These are phyloP conservation scores for Todiramphus saurophagus DNA, from an alignment of 2,113 vertebrate genomes.

Conservation along the genomic window DNA sequence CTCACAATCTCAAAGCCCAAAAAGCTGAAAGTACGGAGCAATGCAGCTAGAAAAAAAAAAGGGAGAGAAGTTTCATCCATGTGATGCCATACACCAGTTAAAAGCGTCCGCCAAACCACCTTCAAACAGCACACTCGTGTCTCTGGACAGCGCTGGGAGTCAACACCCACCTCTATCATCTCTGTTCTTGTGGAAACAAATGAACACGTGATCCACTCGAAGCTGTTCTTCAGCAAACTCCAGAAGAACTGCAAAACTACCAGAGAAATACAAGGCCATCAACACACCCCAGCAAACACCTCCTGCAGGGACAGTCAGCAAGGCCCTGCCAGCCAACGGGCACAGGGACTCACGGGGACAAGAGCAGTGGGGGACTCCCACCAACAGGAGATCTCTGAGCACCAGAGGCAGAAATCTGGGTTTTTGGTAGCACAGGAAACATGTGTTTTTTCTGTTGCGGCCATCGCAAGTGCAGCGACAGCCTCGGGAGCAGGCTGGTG, in stretches of 20 bases:
- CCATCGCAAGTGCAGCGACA: background rate
- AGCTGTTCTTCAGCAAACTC: slow-evolving; percentile 96
- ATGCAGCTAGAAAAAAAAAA: slow-evolving; percentile 73
- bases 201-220: slow-evolving; percentile 88
- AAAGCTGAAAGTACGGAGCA: slow-evolving; percentile 97
- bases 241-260: slow-evolving; percentile 90
- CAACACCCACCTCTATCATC: slow-evolving; percentile 88
- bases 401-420: background rate
- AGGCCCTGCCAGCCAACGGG: background rate
- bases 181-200: slow-evolving; percentile 95
- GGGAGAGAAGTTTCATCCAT: background rate
- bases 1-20: slow-evolving; percentile 99
- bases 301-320: background rate
- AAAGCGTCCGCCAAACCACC: background rate
- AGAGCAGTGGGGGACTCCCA: background rate
- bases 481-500: background rate
- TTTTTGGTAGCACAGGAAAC: background rate
- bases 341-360: too few relatives aligned
- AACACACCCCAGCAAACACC: accelerated
- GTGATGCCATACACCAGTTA: background rate
- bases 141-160: accelerated
- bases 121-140: too few relatives aligned
- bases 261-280: background rate
- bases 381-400: background rate
- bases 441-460: background rate